A percentile compares a stretch with the other conserved stretches of the same genome.
Conservation (phyloP, 2,113 vertebrate genomes). For the Corythoichthys haematopterus region DNA sequence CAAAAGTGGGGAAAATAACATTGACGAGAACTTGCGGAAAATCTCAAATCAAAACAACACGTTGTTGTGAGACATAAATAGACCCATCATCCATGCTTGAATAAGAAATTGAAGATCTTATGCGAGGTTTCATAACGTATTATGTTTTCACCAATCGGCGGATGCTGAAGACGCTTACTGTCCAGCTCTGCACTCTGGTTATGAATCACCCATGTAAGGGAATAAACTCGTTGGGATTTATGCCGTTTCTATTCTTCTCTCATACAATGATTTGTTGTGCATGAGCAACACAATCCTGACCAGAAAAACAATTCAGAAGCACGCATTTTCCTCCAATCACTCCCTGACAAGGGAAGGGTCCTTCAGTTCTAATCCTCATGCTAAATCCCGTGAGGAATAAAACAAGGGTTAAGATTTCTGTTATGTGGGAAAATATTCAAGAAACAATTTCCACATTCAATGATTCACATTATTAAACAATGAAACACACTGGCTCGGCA, state of each 20-base stretch:
- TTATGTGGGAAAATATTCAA: not conserved
- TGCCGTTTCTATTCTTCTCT: constrained; percentile 46
- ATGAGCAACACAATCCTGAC: constrained; percentile 42
- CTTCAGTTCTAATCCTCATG: constrained; percentile 20
- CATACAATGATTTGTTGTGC: constrained; percentile 57
- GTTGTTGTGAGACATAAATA: constrained; percentile 21
- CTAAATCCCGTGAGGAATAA: constrained; percentile 14
- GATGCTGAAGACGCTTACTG: constrained; percentile 30
- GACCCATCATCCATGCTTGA: not conserved
- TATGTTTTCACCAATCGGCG: constrained; percentile 30
- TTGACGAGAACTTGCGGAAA: constrained; percentile 29
- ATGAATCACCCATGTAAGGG: constrained; percentile 58
- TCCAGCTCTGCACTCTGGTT: constrained; percentile 25
- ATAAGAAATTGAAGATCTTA: constrained; percentile 13
- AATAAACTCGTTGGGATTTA: constrained; percentile 64
- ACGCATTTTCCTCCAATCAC: constrained; percentile 46
- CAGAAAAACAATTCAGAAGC: constrained; percentile 50
- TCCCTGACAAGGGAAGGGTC: constrained; percentile 33
- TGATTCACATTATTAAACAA: not conserved
- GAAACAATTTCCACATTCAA: not conserved
- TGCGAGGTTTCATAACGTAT: constrained; percentile 27
- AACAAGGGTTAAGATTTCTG: constrained; percentile 1
- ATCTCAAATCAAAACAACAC: constrained; percentile 13
- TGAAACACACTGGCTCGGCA: not conserved
- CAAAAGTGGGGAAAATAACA: constrained; percentile 11